Evolutionary conservation across 2,888 invertebrate species (phyloP), one percentile per base, ranked within the genome.

Genomic region (Calameuta pallipes): DNA sequence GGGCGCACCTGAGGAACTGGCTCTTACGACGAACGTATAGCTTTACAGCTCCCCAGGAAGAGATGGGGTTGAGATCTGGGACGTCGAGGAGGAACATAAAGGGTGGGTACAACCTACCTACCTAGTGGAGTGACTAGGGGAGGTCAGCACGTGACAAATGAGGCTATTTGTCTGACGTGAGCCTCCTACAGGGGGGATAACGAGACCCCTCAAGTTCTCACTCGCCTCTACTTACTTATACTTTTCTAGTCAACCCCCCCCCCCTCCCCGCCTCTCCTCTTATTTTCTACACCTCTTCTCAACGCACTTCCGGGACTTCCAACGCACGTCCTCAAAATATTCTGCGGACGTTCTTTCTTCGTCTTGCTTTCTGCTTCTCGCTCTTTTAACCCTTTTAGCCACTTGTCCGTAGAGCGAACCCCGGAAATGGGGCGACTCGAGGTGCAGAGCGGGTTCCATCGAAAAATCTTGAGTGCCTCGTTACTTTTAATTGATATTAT

Each of bases 121-220:
- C 23, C 56, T 56, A 56, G 56, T 56, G 56, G 56, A 56, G 56
- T 56, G 23, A 56, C 56, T 56, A 82, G 78, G 81, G 82, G 86
- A 87, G 88, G 87, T 89, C 89, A 89, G 85, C 87, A 83, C 87
- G 87, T 89, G 89, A 89, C 89, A 89, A 89, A 89, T 84, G 89
- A 89, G 86, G 84, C 87, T 89, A 87, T 88, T 89, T 89, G 88
- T 88, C 87, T 84, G 56, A 56, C 56, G 56, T 23, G 86, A 85
- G 84, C 83, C 85, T 86, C 81, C 84, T 85, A 86, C 87, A 85
- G 81, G 83, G 80, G 23, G 85, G 86, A 89, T 89, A 89, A 89
- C 88, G 89, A 89, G 88, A 84, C 83, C 83, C 84, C 86, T 85
- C 85, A 81, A 85, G 81, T 86, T 82, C 81, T 77, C 82, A 73